Conservation (phyloP, 2,113 vertebrate genomes). For the Apodemus sylvaticus region DNA sequence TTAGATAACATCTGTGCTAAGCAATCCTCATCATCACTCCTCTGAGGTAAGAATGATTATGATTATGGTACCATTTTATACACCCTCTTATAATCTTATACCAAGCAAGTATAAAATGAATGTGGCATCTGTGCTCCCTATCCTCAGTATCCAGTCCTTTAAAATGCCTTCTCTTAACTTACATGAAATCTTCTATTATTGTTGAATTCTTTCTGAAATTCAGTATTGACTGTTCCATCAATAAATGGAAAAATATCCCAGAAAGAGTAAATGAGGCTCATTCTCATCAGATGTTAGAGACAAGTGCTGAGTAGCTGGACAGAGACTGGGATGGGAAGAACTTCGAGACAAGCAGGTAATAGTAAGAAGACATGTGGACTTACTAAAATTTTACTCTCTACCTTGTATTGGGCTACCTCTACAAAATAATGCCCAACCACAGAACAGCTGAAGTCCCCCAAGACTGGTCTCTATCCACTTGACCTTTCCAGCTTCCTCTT, state of each 20-base stretch:
- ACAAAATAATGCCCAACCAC: neutral
- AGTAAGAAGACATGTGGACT: neutral
- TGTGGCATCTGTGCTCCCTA: neutral
- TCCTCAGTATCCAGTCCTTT: neutral
- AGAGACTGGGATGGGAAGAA: neutral
- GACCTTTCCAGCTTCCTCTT: constrained; percentile 23
- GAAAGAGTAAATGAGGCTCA: neutral
- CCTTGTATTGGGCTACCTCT: neutral
- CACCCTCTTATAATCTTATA: neutral
- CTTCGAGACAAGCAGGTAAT: neutral
- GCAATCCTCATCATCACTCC: neutral
- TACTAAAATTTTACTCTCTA: neutral
- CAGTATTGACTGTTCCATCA: neutral
- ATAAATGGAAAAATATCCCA: neutral
- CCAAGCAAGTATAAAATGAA: neutral
- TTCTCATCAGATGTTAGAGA: neutral
- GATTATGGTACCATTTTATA: neutral
- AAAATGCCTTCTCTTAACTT: neutral
- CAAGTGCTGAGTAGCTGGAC: neutral
- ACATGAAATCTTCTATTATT: neutral
- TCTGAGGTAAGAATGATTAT: neutral
- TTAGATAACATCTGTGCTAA: neutral
- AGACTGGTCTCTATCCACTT: neutral
- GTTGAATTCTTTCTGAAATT: neutral
- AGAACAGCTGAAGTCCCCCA: neutral